Evolutionary conservation across 2,113 vertebrate genomes (phyloP).

Genomic region (Embiotoca jacksoni): DNA sequence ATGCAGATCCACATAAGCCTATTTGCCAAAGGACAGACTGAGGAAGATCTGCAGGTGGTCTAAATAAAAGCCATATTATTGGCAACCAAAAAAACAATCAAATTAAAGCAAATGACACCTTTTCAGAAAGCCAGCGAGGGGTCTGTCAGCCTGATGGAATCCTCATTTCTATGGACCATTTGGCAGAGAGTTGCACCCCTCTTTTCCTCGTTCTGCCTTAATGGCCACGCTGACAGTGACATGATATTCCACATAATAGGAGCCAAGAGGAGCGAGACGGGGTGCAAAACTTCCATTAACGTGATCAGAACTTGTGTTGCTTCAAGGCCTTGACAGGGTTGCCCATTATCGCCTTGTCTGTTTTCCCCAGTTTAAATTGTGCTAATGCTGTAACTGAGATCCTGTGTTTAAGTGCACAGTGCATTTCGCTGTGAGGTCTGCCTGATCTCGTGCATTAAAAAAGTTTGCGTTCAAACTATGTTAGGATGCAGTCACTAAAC

Average conservation of each 20-base stretch:
- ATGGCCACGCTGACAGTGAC: constrained; percentile 79
- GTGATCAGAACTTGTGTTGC: constrained; percentile 73
- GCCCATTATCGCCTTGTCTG: constrained; percentile 54
- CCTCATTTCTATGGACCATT: constrained; percentile 84
- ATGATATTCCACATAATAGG: constrained; percentile 78
- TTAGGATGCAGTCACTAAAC: no score
- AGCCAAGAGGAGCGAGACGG: constrained; percentile 60
- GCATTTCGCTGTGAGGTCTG: constrained; percentile 19
- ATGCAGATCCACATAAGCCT: constrained; percentile 26
- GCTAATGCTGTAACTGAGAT: constrained; percentile 37
- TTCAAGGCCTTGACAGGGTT: constrained; percentile 64
- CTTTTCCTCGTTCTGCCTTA: constrained; percentile 75
- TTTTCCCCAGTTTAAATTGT: constrained; percentile 41
- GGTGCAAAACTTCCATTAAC: constrained; percentile 71
- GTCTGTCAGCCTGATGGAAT: constrained; percentile 81
- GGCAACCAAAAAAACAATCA: constrained; percentile 80
- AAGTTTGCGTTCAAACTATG: constrained; percentile 12
- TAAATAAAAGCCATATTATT: constrained; percentile 82
- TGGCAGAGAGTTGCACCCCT: constrained; percentile 68
- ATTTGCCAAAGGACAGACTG: constrained; percentile 46
- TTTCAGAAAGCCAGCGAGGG: constrained; percentile 79
- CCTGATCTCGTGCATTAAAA: constrained; percentile 6
- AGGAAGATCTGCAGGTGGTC: constrained; percentile 68
- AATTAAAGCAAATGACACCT: constrained; percentile 85
- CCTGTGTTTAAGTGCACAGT: constrained; percentile 5